Evolutionary conservation across 1,140 invertebrate genomes (phyloP).

Genomic region (Araneus ventricosus): DNA sequence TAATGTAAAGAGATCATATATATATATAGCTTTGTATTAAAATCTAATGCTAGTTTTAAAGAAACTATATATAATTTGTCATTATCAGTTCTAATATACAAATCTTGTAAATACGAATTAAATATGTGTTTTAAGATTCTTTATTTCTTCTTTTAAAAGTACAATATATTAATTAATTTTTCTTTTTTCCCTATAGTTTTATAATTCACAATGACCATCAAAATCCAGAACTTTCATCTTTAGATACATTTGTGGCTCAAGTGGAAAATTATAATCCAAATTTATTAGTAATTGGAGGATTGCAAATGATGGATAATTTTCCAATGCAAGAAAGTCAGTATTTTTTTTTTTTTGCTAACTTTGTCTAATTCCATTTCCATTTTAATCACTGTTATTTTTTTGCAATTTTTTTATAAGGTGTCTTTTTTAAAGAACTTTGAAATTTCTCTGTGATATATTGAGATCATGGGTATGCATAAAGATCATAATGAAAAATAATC

Average conservation of each 20-base stretch:
- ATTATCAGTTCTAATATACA: too few relatives aligned
- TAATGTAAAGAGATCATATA: too few relatives aligned
- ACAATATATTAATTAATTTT: neutral
- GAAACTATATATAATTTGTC: too few relatives aligned
- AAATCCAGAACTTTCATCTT: conserved; percentile 88
- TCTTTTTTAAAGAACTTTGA: neutral
- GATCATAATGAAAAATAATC: too few relatives aligned
- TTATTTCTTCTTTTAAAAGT: too few relatives aligned
- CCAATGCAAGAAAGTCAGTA: conserved; percentile 84
- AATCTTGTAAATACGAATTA: too few relatives aligned
- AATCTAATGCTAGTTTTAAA: too few relatives aligned
- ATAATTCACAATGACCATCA: conserved; percentile 92
- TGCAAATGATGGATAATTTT: conserved; percentile 96
- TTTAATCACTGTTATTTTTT: neutral
- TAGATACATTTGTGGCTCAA: conserved; percentile 86
- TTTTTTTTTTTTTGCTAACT: neutral
- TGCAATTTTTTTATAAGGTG: neutral
- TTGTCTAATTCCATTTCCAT: neutral
- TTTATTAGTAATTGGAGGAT: conserved; percentile 89
- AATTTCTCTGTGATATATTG: neutral
- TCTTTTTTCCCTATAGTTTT: conserved; percentile 82
- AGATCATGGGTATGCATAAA: neutral
- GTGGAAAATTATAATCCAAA: conserved; percentile 86
- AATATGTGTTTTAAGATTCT: too few relatives aligned
- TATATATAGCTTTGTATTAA: too few relatives aligned